Base-by-base conservation (phyloP, 2,113 vertebrate species). In the Nestor notabilis region DNA sequence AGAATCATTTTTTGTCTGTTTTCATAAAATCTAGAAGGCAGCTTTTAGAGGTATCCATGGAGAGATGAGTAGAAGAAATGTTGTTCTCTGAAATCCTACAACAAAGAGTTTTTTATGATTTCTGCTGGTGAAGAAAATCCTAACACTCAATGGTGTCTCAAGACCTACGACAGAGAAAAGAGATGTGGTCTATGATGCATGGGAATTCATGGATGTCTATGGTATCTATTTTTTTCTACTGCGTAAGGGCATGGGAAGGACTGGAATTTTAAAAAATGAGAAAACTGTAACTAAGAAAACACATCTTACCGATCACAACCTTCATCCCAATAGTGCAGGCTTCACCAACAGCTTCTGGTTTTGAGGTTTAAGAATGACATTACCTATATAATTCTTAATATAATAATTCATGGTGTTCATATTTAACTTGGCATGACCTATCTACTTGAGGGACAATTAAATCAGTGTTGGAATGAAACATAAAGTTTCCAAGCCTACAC, bases 101-200 rank as follows among this genome's bases (percentile, higher is more conserved):
- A 49, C 7, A 50, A 71, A 52, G 17, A 39, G 10, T 6, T 35
- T 71, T 91, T 83, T 41, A 39, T 44, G 5, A 50, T 8, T 93
- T 83, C 33, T 89, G 24, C 8, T 50, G 12, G 13, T 72, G 33
- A 78, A 78, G 46, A 70, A 88, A 91, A 85, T 27, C 15, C n/a
- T 68, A 56, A 56, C 9, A 35, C 7, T 50, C 19, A 37, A 5
- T 46, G 23, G n/a, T 37, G 23, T 60, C 39, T 82, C 68, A 78
- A 58, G 43, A 82, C 24, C 18, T 66, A 46, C 44, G 87, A 53
- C 27, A 68, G 35, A 64, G 17, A 56, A 74, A 41, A 72, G 29
- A 60, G 33, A 24, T 20, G 4, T 9, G 17, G 7, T 46, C 37
- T 60, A 63, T 0, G 0, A 68, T 35, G 75, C 10, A 23, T 9